Conservation (phyloP, 2,888 invertebrate genomes). For the Drosophila colorata region DNA sequence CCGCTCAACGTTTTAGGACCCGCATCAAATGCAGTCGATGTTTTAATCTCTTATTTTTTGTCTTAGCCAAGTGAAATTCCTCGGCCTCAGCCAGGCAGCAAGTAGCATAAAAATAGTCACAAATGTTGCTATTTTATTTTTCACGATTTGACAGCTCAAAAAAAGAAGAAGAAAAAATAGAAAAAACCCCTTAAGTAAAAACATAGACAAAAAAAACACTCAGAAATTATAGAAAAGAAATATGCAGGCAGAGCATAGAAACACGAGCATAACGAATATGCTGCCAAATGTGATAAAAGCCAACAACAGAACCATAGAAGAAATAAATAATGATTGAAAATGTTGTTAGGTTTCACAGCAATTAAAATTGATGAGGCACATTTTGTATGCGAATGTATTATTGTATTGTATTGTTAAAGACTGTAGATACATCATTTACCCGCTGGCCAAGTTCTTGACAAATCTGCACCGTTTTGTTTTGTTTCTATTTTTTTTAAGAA, state of each 20-base stretch:
- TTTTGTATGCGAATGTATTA: conserved; percentile 13
- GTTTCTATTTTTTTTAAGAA: background rate
- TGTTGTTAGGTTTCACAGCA: conserved; percentile 46
- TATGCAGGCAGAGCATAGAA: conserved; percentile 53
- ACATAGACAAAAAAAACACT: conserved; percentile 23
- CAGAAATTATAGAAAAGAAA: conserved; percentile 40
- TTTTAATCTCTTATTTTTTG: conserved; percentile 44
- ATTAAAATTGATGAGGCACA: conserved; percentile 62
- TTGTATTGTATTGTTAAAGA: conserved; percentile 19
- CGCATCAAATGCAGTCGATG: conserved; percentile 35
- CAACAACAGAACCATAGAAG: conserved; percentile 32
- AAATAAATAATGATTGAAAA: conserved; percentile 63
- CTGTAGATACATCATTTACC: conserved; percentile 42
- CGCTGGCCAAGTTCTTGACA: conserved; percentile 47
- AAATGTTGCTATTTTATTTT: conserved; percentile 54
- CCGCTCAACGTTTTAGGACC: conserved; percentile 22
- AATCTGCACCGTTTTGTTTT: conserved; percentile 33
- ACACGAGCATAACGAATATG: conserved; percentile 17
- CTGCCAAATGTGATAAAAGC: conserved; percentile 34
- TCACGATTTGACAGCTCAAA: conserved; percentile 64
- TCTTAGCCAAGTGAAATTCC: conserved; percentile 63
- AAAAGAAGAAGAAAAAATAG: conserved; percentile 18
- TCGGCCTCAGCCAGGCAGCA: conserved; percentile 64
- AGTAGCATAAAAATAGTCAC: conserved; percentile 65
- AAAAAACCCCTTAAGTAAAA: conserved; percentile 4